A percentile compares a stretch with the other conserved stretches of the same genome.
These are phyloP conservation scores for Lampris incognitus DNA, from an alignment of 2,113 vertebrate species.

Conservation along the genomic window DNA sequence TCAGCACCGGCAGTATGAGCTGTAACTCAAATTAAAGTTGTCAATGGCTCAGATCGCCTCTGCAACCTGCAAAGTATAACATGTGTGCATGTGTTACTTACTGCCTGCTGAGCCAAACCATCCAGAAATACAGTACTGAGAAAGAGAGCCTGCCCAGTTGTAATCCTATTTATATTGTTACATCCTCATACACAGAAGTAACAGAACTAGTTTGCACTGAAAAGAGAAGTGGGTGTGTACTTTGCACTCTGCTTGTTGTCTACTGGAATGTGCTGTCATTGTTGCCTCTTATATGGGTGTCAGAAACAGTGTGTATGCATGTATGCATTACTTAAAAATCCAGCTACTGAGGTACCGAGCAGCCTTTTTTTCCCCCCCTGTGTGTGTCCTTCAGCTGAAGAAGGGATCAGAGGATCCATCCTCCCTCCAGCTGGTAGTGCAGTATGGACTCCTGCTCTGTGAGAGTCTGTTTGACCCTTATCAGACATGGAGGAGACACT, in stretches of 20 bases:
- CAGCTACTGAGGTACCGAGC: no score
- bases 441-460: slow-evolving; percentile 89
- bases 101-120: neutral
- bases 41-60: slow-evolving; percentile 29
- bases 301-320: slow-evolving; percentile 7
- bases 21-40: neutral
- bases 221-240: slow-evolving; percentile 55
- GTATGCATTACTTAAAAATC: neutral
- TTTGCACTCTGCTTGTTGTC: slow-evolving; percentile 27
- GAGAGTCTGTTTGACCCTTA: slow-evolving; percentile 96
- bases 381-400: slow-evolving; percentile 83
- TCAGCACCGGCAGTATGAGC: neutral
- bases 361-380: neutral
- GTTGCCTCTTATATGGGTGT: slow-evolving; percentile 6
- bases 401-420: slow-evolving; percentile 64
- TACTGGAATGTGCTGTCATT: slow-evolving; percentile 32
- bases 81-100: slow-evolving; percentile 10
- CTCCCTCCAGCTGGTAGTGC: slow-evolving; percentile 81
- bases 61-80: slow-evolving; percentile 3
- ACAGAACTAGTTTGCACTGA: slow-evolving; percentile 62
- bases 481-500: slow-evolving; percentile 92
- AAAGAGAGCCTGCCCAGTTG: slow-evolving; percentile 9
- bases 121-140: slow-evolving; percentile 16
- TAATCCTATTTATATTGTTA: slow-evolving; percentile 16
- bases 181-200: slow-evolving; percentile 29